phyloP scores from a whole-genome alignment of 2,113 vertebrate genomes.

The Pteropus alecto region DNA sequence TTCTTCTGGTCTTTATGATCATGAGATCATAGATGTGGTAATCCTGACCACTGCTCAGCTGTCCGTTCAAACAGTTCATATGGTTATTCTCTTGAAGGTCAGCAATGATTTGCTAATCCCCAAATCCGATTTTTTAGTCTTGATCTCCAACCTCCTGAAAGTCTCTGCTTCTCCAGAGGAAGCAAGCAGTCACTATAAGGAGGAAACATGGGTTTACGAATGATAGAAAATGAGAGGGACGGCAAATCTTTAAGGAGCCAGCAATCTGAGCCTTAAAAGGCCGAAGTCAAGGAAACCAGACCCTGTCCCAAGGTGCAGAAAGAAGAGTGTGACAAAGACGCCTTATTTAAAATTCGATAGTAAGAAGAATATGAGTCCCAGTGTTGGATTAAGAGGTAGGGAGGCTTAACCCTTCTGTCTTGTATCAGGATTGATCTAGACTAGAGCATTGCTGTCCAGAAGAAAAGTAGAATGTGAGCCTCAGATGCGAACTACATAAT shows the following conservation, averaged over 20 bases:
- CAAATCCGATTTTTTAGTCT: not conserved
- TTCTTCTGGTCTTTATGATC: not conserved
- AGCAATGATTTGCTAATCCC: not conserved
- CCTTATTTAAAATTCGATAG: not conserved
- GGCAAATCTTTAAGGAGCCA: not conserved
- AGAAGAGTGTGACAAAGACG: not conserved
- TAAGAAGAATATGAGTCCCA: not conserved
- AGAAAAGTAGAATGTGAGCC: not conserved
- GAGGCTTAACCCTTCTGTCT: not conserved
- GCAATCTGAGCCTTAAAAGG: not conserved
- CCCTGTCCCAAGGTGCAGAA: not conserved
- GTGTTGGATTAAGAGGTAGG: not conserved
- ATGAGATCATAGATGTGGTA: not conserved
- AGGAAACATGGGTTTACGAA: not conserved
- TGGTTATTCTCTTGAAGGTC: not conserved
- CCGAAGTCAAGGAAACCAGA: not conserved
- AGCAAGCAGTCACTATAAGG: not conserved
- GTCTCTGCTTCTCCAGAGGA: not conserved
- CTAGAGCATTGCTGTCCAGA: not conserved
- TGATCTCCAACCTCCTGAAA: not conserved
- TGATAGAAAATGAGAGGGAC: not conserved
- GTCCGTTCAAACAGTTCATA: not conserved
- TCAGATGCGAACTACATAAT: not conserved
- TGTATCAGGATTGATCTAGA: not conserved
- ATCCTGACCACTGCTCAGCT: not conserved